Base-by-base conservation (phyloP, 2,797 vertebrate genomes). In the Serranus cabrilla region DNA sequence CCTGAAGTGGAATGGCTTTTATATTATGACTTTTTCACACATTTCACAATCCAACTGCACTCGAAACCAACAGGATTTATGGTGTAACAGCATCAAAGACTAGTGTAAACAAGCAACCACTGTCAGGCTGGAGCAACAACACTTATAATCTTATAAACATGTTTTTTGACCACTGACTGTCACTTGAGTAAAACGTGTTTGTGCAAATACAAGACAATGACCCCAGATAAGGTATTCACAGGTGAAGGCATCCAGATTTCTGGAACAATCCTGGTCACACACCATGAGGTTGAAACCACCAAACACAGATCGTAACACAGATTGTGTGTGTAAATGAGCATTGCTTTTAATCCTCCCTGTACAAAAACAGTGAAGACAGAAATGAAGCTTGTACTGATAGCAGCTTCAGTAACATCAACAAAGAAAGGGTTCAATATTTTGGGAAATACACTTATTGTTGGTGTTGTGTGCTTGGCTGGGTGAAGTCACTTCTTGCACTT, bases 1-100 rank as follows among this genome's bases (percentile, higher is more conserved):
- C 18, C 23, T 43, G 13, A 66, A 42, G 63, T 45, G 42, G 14
- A 43, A 45, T 11, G 68, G 21, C 50, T 45, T 58, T 74, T 27
- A 13, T 8, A 17, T 39, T 34, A 27, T 9, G 31, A 54, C 21
- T 37, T 49, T 40, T 60, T 54, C 20, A 25, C 59, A 60, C 7
- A 2, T 63, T 12, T 58, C 16, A 37, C 9, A 56, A 46, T 21
- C 18, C 56, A 27, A 2, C 13, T 61, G 65, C 39, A 47, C 18
- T 27, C 27, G 50, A 66, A 37, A 61, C 25, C 23, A 50, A 13
- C 7, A 34, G 20, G 34, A 34, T 34, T 34, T 34, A 34, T 34
- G 34, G 34, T 34, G 34, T 34, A 34, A 6, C 34, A 34, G 27
- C 34, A 9, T 34, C 34, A 34, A 43, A 43, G n/a, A 57, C 39